Evolutionary conservation across 2,888 invertebrate genomes (phyloP), one percentile per base, ranked within the genome.

Genomic region (Diadegma fenestrale): DNA sequence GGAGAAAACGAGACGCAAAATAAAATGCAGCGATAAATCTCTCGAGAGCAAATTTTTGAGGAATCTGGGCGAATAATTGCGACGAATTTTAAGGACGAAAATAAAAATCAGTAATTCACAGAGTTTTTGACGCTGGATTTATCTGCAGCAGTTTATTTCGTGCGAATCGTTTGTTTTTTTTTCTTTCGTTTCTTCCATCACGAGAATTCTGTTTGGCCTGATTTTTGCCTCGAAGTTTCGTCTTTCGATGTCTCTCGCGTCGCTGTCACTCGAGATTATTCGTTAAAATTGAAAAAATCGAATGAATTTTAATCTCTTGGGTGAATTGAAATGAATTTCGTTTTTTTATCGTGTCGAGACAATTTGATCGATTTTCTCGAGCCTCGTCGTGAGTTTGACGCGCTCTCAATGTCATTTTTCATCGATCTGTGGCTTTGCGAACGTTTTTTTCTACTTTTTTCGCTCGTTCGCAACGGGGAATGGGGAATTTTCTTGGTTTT

Each of bases 401-500:
- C 19, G 17, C 26, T 45, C 33, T 43, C 8, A 45, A 30, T 8
- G 19, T 30, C 3, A 33, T 75, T 63, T 45, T 48, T 30, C 19
- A 71, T 33, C 48, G 12, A 30, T 12, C 6, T 48, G 75, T 33
- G 61, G 51, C 37, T 45, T 19, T 10, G 17, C 26, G 12, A 4
- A 26, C 22, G 8, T 19, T 51, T 51, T 73, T 51, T 5, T 63
- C 33, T 48, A 2, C 30, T 12, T 33, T 71, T 51, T 43, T 22
- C 7, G 37, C 30, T n/a, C n/a, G n/a, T n/a, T n/a, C n/a, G n/a
- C n/a, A n/a, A n/a, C n/a, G n/a, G n/a, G n/a, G 72, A 17, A 43
- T 58, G 73, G 73, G 61, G 33, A 43, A 37, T 71, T n/a, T 71
- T 64, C 72, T 63, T 22, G 33, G n/a, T 41, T 63, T 58, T 71